Conservation (phyloP, 2,113 vertebrate genomes). For the Sorex araneus region DNA sequence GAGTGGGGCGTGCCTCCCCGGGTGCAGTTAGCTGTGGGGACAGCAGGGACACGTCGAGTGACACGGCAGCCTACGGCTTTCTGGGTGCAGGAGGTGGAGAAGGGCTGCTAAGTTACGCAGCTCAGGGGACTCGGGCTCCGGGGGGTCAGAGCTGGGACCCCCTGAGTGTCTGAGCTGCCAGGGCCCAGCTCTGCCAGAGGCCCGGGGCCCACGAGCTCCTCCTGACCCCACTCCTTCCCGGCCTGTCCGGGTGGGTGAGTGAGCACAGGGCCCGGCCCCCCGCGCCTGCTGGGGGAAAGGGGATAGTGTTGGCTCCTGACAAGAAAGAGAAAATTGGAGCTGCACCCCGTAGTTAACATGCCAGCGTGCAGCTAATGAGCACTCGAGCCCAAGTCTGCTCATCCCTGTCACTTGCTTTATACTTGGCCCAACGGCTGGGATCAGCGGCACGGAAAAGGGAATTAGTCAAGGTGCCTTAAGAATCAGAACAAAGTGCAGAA, state of each 20-base stretch:
- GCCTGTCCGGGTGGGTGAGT: background rate
- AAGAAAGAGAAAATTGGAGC: slow-evolving; percentile 76
- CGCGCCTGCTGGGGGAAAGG: background rate
- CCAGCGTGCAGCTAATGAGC: slow-evolving; percentile 68
- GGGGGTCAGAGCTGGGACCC: too few species aligned
- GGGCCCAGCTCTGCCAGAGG: too few species aligned
- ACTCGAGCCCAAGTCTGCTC: slow-evolving; percentile 65
- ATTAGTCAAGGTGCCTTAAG: slow-evolving; percentile 73
- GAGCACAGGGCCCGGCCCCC: background rate
- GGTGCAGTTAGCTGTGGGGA: too few species aligned
- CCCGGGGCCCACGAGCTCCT: too few species aligned
- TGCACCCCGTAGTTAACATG: slow-evolving; percentile 70
- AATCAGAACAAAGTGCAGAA: slow-evolving; percentile 65
- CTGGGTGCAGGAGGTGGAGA: too few species aligned
- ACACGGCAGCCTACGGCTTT: too few species aligned
- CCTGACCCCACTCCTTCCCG: too few species aligned
- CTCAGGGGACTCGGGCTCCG: too few species aligned
- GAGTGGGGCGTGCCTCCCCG: too few species aligned
- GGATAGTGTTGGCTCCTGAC: slow-evolving; percentile 57
- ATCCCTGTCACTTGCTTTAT: slow-evolving; percentile 76
- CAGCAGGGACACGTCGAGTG: too few species aligned
- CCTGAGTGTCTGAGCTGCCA: too few species aligned
- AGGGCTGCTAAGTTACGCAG: too few species aligned
- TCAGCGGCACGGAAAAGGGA: slow-evolving; percentile 69
- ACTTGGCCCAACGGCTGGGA: slow-evolving; percentile 51